These are phyloP conservation scores for Lasioglossum vierecki DNA, from an alignment of 2,888 invertebrate genomes.

Conservation along the genomic window DNA sequence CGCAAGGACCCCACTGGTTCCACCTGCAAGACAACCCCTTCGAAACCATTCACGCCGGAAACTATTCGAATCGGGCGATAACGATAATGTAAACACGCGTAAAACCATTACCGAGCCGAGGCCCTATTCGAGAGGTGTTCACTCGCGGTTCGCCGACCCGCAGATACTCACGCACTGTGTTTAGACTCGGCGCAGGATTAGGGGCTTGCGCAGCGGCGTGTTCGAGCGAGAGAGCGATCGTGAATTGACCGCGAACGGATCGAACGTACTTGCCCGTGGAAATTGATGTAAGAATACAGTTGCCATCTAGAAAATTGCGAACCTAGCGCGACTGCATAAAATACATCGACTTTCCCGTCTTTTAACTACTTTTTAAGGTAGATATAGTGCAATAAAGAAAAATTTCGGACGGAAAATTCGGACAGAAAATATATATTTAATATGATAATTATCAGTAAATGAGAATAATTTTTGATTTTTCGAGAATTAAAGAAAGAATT, in stretches of 20 bases:
- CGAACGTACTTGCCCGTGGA: neutral
- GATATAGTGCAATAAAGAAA: too few relatives aligned
- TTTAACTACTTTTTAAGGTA: too few relatives aligned
- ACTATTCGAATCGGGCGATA: constrained; percentile 71
- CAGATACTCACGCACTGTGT: constrained; percentile 10
- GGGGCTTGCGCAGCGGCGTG: neutral
- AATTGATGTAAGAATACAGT: neutral
- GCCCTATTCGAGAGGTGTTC: constrained; percentile 38
- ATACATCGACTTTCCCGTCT: too few relatives aligned
- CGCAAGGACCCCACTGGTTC: constrained; percentile 38
- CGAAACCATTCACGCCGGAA: constrained; percentile 34
- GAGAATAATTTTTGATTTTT: too few relatives aligned
- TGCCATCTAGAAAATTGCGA: too few relatives aligned
- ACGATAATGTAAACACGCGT: constrained; percentile 78
- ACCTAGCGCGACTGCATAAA: too few relatives aligned
- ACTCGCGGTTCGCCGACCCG: constrained; percentile 41
- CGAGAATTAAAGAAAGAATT: too few relatives aligned
- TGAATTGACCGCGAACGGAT: neutral
- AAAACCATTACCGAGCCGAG: constrained; percentile 71
- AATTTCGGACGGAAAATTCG: too few relatives aligned
- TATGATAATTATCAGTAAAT: too few relatives aligned
- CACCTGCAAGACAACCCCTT: constrained; percentile 11
- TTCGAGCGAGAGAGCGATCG: neutral
- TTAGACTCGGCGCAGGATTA: neutral
- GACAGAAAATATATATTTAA: too few relatives aligned